Conservation (phyloP, 2,113 vertebrate genomes). For the Xiphophorus couchianus region DNA sequence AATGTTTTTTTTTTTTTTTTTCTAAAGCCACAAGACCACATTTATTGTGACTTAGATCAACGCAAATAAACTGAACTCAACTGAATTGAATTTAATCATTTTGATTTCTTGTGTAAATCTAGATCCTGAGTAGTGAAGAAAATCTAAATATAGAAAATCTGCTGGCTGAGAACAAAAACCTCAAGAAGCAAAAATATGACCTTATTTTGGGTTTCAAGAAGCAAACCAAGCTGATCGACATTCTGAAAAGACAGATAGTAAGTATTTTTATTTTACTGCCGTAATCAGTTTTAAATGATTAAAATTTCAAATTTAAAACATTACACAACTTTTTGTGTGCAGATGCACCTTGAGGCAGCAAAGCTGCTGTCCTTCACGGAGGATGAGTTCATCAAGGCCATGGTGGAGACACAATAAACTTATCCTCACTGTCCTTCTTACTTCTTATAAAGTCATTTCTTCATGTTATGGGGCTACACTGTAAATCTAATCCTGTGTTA, state of each 20-base stretch:
- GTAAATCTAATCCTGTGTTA: no score
- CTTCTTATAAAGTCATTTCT: not conserved
- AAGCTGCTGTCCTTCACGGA: conserved; percentile 96
- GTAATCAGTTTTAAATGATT: not conserved
- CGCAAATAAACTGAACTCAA: no score
- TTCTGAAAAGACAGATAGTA: conserved; percentile 96
- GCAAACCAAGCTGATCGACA: conserved; percentile 92
- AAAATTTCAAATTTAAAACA: not conserved
- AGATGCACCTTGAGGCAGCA: conserved; percentile 98
- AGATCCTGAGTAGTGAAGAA: conserved; percentile 87
- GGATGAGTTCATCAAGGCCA: conserved; percentile 94
- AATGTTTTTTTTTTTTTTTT: no score
- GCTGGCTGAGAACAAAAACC: conserved; percentile 89
- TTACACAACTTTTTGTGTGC: not conserved
- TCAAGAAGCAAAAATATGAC: conserved; percentile 94
- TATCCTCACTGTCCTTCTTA: not conserved
- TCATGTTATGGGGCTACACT: no score
- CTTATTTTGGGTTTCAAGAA: conserved; percentile 92
- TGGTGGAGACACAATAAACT: conserved; percentile 85
- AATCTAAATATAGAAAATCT: conserved; percentile 86
- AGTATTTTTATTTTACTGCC: conserved; percentile 6
- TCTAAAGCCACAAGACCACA: no score
- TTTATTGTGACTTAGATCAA: no score
- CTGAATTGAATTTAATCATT: no score
- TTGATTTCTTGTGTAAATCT: conserved; percentile 21